A percentile compares a stretch with the other conserved stretches of the same genome.
Evolutionary conservation across 1,140 invertebrate species (phyloP).

Genomic region (Cecropterus lyciades): DNA sequence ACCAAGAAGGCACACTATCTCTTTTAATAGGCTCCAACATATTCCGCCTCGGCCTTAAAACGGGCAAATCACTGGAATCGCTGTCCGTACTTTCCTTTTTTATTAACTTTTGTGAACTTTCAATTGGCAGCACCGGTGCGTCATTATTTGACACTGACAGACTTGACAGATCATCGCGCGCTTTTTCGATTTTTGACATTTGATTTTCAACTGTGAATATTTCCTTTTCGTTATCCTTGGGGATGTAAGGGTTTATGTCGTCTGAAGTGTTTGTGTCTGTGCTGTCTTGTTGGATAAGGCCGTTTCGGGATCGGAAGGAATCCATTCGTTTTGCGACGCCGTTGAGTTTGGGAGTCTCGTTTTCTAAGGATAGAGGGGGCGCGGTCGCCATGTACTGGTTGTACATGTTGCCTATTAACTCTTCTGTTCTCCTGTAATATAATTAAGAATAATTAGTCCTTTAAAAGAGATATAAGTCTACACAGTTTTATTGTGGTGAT

Average conservation of each 20-base stretch:
- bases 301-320: slow-evolving; percentile 52
- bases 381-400: slow-evolving; percentile 77
- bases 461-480: too few relatives aligned
- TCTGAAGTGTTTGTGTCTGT: slow-evolving; percentile 71
- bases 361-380: slow-evolving; percentile 66
- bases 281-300: slow-evolving; percentile 60
- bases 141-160: slow-evolving; percentile 35
- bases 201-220: slow-evolving; percentile 72
- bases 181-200: slow-evolving; percentile 58
- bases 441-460: background rate
- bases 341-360: slow-evolving; percentile 60
- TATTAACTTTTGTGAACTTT: slow-evolving; percentile 38
- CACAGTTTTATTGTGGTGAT: too few relatives aligned
- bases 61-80: slow-evolving; percentile 55
- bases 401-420: slow-evolving; percentile 80
- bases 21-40: slow-evolving; percentile 78
- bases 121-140: slow-evolving; percentile 43
- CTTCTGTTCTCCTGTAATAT: slow-evolving; percentile 78
- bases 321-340: slow-evolving; percentile 54
- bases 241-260: slow-evolving; percentile 65
- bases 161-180: slow-evolving; percentile 30
- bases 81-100: slow-evolving; percentile 39
- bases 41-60: slow-evolving; percentile 69
- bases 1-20: slow-evolving; percentile 72
- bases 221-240: slow-evolving; percentile 52